Percentiles rank a stretch among this genome's conserved stretches.
Conservation (phyloP, 2,113 vertebrate genomes). For the Canis aureus region DNA sequence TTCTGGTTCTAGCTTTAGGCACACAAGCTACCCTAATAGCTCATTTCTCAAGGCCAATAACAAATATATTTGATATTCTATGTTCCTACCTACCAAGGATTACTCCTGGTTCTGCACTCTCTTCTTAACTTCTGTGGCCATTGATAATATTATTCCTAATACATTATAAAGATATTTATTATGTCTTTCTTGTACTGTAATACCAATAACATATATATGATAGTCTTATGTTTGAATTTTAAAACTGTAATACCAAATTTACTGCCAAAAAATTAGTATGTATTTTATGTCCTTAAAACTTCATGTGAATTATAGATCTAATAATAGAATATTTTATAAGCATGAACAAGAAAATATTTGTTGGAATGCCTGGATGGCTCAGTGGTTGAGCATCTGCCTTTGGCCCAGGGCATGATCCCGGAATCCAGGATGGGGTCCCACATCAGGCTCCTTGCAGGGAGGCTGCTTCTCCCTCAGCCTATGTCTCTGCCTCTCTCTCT, state of each 20-base stretch:
- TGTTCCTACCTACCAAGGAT: neutral
- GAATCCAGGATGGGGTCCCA: too few species aligned
- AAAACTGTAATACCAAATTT: neutral
- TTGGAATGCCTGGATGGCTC: too few species aligned
- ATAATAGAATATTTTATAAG: neutral
- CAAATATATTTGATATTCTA: neutral
- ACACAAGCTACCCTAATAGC: neutral
- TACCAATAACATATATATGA: neutral
- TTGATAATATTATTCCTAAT: neutral
- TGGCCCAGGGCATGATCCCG: too few species aligned
- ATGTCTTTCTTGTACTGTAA: neutral
- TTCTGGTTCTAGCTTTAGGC: neutral
- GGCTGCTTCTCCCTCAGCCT: too few species aligned
- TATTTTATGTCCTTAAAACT: slow-evolving; percentile 4
- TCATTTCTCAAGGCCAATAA: neutral
- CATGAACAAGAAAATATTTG: neutral
- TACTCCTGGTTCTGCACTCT: neutral
- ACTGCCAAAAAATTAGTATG: neutral
- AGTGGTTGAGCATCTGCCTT: too few species aligned
- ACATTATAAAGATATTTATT: neutral
- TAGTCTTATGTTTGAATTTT: slow-evolving; percentile 23
- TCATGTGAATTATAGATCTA: neutral
- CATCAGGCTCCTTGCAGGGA: too few species aligned
- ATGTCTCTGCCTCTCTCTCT: too few species aligned
- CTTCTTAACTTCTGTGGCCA: neutral